Conservation (phyloP, 2,113 vertebrate genomes). For the Patagioenas fasciata region DNA sequence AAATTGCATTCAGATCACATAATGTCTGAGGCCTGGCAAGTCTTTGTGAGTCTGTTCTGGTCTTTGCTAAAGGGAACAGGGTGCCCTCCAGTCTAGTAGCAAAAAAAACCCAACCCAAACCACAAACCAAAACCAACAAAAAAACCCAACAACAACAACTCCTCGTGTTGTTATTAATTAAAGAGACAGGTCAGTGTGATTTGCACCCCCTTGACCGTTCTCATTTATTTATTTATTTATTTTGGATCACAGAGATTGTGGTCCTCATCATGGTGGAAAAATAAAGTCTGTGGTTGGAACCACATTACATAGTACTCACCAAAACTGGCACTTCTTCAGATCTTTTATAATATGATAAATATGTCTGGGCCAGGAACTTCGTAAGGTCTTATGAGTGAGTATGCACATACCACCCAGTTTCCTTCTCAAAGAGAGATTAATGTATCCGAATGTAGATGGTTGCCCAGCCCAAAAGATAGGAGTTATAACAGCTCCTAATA, state of each 20-base stretch:
- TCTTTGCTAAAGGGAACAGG: constrained; percentile 26
- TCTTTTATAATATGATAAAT: not conserved
- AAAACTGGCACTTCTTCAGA: constrained; percentile 14
- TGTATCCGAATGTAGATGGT: not conserved
- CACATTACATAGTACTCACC: constrained; percentile 8
- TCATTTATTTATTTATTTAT: not conserved
- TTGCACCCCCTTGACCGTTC: not conserved
- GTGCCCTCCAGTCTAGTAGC: not conserved
- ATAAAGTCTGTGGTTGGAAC: constrained; percentile 20
- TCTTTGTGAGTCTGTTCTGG: not conserved
- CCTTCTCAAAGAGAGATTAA: not conserved
- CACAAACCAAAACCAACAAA: too few species aligned
- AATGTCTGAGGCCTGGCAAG: constrained; percentile 40
- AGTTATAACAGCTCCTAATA: not conserved
- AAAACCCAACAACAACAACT: too few species aligned
- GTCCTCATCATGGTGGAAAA: not conserved
- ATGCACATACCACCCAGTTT: not conserved
- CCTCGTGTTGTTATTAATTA: not conserved
- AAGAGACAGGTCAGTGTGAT: not conserved
- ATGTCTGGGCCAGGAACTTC: not conserved
- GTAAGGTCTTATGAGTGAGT: not conserved
- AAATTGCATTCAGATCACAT: constrained; percentile 58
- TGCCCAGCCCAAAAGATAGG: not conserved
- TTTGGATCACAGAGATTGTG: not conserved
- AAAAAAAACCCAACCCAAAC: not conserved